Percentiles rank a stretch among this genome's conserved stretches.
Evolutionary conservation across 2,888 invertebrate species (phyloP).

Genomic region (Lysandra bellargus): DNA sequence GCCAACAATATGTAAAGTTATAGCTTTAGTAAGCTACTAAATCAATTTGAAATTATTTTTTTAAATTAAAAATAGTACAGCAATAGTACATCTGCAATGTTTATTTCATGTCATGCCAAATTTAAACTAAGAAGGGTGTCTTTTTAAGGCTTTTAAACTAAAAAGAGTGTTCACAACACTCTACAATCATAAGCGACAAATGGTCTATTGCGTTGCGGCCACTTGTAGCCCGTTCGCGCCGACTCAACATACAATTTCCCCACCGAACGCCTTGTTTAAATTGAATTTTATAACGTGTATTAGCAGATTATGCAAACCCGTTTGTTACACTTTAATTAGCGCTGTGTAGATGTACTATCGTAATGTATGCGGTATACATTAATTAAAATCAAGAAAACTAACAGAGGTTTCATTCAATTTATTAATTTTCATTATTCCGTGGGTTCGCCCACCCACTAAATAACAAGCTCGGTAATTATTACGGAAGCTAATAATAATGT

Average conservation of each 20-base stretch:
- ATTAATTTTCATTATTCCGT: constrained; percentile 24
- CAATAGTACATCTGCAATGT: no score
- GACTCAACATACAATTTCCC: background rate
- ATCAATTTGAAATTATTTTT: no score
- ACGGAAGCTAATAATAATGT: constrained; percentile 13
- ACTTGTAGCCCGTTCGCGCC: background rate
- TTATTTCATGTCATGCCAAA: no score
- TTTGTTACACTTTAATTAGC: constrained; percentile 23
- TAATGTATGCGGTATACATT: constrained; percentile 25
- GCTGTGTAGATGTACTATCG: constrained; percentile 20
- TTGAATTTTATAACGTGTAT: constrained; percentile 23
- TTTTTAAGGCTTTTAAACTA: no score
- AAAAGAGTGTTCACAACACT: no score
- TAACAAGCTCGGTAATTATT: constrained; percentile 16
- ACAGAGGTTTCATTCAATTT: constrained; percentile 26
- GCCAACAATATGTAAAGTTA: no score
- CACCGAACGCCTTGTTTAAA: constrained; percentile 16
- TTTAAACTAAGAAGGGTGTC: no score
- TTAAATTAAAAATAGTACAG: no score
- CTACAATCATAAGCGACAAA: background rate
- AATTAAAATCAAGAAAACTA: constrained; percentile 29
- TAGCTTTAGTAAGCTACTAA: no score
- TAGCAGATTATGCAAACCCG: constrained; percentile 25
- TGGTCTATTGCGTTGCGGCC: background rate
- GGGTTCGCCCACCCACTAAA: constrained; percentile 9